Evolutionary conservation across 2,113 vertebrate genomes (phyloP).

Genomic region (Elanus axillaris): DNA sequence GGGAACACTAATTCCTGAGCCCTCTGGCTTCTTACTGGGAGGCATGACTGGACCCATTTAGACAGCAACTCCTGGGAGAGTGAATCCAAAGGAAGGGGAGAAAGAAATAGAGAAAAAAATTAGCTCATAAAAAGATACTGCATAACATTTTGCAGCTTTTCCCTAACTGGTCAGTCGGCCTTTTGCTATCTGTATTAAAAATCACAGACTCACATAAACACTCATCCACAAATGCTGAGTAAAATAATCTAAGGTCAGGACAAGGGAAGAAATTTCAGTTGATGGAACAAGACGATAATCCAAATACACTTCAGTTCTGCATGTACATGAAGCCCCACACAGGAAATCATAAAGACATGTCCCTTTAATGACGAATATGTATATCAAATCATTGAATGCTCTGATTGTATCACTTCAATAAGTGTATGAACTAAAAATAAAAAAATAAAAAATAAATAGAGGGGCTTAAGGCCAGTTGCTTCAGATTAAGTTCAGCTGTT

Average conservation of each 20-base stretch:
- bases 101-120: constrained; percentile 19
- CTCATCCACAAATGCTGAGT: not conserved
- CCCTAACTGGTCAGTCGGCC: not conserved
- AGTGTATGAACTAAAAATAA: not conserved
- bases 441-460: not conserved
- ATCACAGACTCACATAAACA: not conserved
- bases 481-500: constrained; percentile 55
- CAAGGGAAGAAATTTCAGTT: not conserved
- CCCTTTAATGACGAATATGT: not conserved
- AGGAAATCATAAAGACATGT: not conserved
- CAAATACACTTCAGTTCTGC: not conserved
- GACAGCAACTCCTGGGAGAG: constrained; percentile 80
- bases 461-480: constrained; percentile 21
- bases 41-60: constrained; percentile 99
- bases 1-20: constrained; percentile 91
- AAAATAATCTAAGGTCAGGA: not conserved
- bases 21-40: constrained; percentile 97
- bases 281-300: not conserved
- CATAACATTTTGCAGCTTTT: not conserved
- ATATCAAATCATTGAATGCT: not conserved
- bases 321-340: not conserved
- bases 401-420: not conserved
- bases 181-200: not conserved
- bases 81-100: not conserved
- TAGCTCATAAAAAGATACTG: not conserved